These are phyloP conservation scores for Hecatera dysodea DNA, from an alignment of 2,888 invertebrate genomes.

Conservation along the genomic window DNA sequence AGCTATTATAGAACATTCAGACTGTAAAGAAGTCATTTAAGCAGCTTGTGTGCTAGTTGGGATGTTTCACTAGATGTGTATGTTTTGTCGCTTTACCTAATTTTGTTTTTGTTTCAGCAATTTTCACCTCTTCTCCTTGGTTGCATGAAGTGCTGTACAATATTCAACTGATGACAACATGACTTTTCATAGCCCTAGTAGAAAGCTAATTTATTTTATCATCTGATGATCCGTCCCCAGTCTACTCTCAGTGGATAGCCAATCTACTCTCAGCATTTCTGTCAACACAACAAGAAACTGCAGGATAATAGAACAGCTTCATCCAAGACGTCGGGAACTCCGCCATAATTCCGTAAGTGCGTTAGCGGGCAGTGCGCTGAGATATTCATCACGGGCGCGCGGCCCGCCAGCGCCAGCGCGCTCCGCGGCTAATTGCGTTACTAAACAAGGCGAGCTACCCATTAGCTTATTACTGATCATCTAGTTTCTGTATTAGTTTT, in stretches of 20 bases:
- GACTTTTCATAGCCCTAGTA: background rate
- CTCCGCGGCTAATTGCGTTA: slow-evolving; percentile 68
- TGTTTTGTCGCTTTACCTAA: background rate
- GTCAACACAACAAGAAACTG: slow-evolving; percentile 1
- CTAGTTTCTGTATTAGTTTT: slow-evolving; percentile 59
- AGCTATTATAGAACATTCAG: no score
- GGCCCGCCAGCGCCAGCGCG: slow-evolving; percentile 14
- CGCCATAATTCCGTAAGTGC: slow-evolving; percentile 66
- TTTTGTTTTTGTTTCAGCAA: background rate
- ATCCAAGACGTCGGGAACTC: slow-evolving; percentile 47
- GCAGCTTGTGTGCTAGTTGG: no score
- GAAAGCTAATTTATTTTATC: background rate
- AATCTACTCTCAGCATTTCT: background rate
- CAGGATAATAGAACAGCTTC: slow-evolving; percentile 34
- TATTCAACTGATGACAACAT: no score
- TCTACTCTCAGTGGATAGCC: background rate
- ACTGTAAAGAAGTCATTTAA: no score
- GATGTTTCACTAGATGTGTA: background rate
- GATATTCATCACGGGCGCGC: slow-evolving; percentile 70
- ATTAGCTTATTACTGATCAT: slow-evolving; percentile 72
- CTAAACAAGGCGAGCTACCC: slow-evolving; percentile 67
- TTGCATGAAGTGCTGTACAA: no score
- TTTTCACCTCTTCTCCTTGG: background rate
- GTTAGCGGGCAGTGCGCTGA: slow-evolving; percentile 72
- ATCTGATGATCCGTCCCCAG: background rate